Evolutionary conservation across 1,140 invertebrate genomes (phyloP).

Genomic region (Drosophila quadrilineata): DNA sequence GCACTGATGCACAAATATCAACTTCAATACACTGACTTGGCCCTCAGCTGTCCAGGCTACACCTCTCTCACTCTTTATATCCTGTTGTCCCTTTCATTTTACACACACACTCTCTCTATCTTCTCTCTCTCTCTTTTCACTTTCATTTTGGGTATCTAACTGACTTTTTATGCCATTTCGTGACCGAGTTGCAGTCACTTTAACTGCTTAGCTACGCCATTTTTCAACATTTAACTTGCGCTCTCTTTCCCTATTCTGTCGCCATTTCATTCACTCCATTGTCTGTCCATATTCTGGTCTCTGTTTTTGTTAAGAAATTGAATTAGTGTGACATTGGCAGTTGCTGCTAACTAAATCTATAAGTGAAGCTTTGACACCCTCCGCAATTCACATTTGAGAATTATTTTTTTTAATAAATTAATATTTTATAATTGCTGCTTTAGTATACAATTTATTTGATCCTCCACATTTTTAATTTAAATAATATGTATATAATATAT

Average conservation of each 20-base stretch:
- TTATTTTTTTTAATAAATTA: conserved; percentile 16
- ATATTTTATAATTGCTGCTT: no score
- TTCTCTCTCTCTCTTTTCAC: neutral
- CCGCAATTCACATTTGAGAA: conserved; percentile 48
- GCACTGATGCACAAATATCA: conserved; percentile 78
- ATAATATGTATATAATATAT: neutral
- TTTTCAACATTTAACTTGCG: conserved; percentile 2
- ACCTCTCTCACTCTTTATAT: neutral
- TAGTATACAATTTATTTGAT: neutral
- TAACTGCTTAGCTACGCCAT: conserved; percentile 42
- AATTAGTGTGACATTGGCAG: conserved; percentile 74
- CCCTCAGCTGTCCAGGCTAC: neutral
- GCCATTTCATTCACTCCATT: no score
- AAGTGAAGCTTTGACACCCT: conserved; percentile 55
- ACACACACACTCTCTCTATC: conserved; percentile 28
- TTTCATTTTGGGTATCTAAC: neutral
- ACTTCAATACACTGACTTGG: conserved; percentile 62
- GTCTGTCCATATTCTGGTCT: conserved; percentile 16
- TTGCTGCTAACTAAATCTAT: conserved; percentile 55
- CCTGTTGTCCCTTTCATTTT: neutral
- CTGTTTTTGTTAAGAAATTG: conserved; percentile 55
- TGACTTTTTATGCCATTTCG: conserved; percentile 73
- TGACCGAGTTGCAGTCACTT: conserved; percentile 74
- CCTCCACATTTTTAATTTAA: neutral
- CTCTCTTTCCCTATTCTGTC: conserved; percentile 7